Base-by-base conservation (phyloP, 92 coral and sea anemone species). In the Phenganax subtilis region DNA sequence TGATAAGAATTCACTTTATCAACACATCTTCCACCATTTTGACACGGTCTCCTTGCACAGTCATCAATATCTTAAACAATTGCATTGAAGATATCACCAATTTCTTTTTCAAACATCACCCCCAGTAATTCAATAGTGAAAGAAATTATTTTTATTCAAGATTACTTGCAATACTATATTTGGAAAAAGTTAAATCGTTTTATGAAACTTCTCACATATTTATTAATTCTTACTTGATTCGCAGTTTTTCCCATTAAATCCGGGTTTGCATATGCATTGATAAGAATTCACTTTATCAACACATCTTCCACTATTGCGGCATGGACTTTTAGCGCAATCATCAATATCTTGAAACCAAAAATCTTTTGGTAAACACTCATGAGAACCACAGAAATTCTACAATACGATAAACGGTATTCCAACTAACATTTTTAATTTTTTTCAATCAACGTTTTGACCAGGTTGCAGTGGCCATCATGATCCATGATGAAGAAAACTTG, bases 271-370 rank as follows among this genome's bases (percentile, higher is more conserved):
- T 25, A 0, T 3, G 16, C 82, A 78, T 52, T 37, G 15, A 28
- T 78, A 78, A 4, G 71, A 31, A 67, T 78, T 78, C 1, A 78
- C 58, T 64, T 52, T 53, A 63, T 78, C 82, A 51, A 69, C 7
- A 69, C 75, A 69, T 9, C 0, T 16, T 30, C 28, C 75, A 31
- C 47, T 4, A 37, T n/a, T 69, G 5, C 6, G 3, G n/a, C 75
- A 69, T 25, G 75, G 75, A 0, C 16, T 30, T 1, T 69, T 51
- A 0, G 75, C 75, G 27, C 75, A 69, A 25, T 69, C 75, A 69
- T 69, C 30, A 16, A 69, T 25, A 7, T 69, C 75, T 69, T 17
- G 7, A 69, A n/a, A 69, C 6, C 3, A 68, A 28, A n/a, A n/a
- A n/a, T n/a, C n/a, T n/a, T n/a, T n/a, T n/a, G n/a, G n/a, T n/a